Evolutionary conservation across 2,888 invertebrate genomes (phyloP), one percentile per base, ranked within the genome.

Genomic region (Trachelus iudaicus): DNA sequence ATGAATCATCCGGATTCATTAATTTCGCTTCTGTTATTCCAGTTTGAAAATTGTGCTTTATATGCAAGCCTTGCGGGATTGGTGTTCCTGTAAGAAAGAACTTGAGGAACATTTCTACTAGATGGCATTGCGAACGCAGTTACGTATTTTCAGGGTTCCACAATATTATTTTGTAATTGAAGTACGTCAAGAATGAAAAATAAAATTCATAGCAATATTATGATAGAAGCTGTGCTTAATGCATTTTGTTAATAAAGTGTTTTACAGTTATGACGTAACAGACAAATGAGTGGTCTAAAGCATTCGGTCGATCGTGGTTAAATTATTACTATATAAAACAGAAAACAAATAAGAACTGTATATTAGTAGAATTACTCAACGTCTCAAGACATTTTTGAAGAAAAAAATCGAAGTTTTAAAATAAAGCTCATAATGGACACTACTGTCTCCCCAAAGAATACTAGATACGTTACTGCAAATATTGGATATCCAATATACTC

Each of bases 1-100:
- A 84, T 74, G 90, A 84, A 75, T 86, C 83, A 71, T 90, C 77
- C 33, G 75, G 88, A 35, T 94, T 94, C 82, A 96, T 85, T 68
- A 96, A 90, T 91, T 96, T 97, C 0, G 96, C 97, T 90, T 97
- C 96, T 69, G 94, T 95, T 80, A 93, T 88, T 0, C 96, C 96
- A 15, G 96, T 96, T 90, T 95, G 92, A n/a, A 97, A 91, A 92
- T 97, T 95, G 79, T 96, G 93, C 75, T 96, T 92, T 9, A 96
- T 93, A 89, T 97, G 96, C 4, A 97, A 92, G 1, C 97, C 97
- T 79, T 93, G 91, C 1, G 96, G 96, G 83, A 97, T 93, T 31
- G 93, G 92, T 90, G 96, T 95, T 79, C 95, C 96, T 95, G 83
- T 73, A 90, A 13, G 30, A 76, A 75, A 74, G 69, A 37, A 69